Conservation (phyloP, 2,113 vertebrate genomes). For the Corvus hawaiiensis region DNA sequence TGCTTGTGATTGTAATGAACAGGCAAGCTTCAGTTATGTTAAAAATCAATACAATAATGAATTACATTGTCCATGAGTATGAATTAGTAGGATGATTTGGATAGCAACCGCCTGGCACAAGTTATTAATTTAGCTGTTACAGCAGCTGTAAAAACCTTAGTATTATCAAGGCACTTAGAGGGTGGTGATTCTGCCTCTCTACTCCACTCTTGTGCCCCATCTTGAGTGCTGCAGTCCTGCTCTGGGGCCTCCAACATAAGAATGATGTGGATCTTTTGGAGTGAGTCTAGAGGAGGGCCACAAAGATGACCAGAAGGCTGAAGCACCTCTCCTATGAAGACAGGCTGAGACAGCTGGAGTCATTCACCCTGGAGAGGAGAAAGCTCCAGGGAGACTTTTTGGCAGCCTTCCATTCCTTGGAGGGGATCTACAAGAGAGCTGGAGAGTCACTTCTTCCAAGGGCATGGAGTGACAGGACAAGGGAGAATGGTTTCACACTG, state of each 20-base stretch:
- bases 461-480: neutral
- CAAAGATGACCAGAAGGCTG: neutral
- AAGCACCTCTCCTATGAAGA: neutral
- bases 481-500: neutral
- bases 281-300: neutral
- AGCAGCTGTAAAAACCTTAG: neutral
- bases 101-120: neutral
- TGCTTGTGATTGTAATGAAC: neutral
- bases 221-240: neutral
- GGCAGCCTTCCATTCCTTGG: neutral
- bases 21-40: neutral
- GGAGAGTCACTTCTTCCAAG: neutral
- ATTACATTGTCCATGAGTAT: neutral
- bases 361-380: neutral
- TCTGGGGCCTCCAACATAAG: neutral
- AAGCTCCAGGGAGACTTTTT: neutral
- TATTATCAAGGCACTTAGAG: neutral
- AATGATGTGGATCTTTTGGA: neutral
- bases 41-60: constrained; percentile 8
- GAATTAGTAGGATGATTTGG: neutral
- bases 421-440: neutral
- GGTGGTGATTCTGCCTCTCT: neutral
- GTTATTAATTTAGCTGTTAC: neutral
- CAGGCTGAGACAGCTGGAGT: neutral
- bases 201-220: neutral